These are phyloP conservation scores for Eristalis intricaria DNA, from an alignment of 2,888 invertebrate genomes.

Conservation along the genomic window DNA sequence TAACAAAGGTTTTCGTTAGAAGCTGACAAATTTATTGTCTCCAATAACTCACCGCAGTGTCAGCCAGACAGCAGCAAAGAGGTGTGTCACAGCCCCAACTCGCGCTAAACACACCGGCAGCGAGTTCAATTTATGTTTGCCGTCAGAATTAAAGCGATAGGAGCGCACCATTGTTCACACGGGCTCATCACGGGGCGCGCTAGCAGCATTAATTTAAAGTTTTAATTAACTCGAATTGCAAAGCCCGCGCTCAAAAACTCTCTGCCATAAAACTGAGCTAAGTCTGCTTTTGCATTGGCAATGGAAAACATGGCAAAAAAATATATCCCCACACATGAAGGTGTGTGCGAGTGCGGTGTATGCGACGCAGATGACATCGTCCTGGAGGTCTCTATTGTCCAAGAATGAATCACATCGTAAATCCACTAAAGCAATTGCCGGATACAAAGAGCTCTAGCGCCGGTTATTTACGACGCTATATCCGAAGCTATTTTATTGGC, in stretches of 20 bases:
- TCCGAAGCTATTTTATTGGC: constrained; percentile 63
- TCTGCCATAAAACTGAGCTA: neutral
- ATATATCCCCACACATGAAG: neutral
- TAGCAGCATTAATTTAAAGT: constrained; percentile 32
- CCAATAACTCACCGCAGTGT: constrained; percentile 23
- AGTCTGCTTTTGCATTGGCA: neutral
- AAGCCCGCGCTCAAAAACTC: constrained; percentile 13
- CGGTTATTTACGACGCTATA: constrained; percentile 66
- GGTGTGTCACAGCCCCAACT: neutral
- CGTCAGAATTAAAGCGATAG: constrained; percentile 7
- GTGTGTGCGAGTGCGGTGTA: too few relatives aligned
- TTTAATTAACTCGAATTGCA: constrained; percentile 46
- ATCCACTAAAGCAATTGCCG: constrained; percentile 62
- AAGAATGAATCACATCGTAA: constrained; percentile 68
- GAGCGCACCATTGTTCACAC: neutral
- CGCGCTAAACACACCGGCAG: neutral
- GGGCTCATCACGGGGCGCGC: neutral
- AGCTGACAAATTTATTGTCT: constrained; percentile 30
- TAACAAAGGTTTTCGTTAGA: constrained; percentile 1
- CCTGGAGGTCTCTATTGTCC: constrained; percentile 53
- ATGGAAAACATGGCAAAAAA: neutral
- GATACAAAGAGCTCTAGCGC: constrained; percentile 55
- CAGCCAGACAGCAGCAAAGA: neutral
- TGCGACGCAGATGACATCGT: constrained; percentile 11
- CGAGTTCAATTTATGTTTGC: constrained; percentile 7